A percentile compares a stretch with the other conserved stretches of the same genome.
These are phyloP conservation scores for Heliconius ismenius DNA, from an alignment of 2,888 invertebrate genomes.

Conservation along the genomic window DNA sequence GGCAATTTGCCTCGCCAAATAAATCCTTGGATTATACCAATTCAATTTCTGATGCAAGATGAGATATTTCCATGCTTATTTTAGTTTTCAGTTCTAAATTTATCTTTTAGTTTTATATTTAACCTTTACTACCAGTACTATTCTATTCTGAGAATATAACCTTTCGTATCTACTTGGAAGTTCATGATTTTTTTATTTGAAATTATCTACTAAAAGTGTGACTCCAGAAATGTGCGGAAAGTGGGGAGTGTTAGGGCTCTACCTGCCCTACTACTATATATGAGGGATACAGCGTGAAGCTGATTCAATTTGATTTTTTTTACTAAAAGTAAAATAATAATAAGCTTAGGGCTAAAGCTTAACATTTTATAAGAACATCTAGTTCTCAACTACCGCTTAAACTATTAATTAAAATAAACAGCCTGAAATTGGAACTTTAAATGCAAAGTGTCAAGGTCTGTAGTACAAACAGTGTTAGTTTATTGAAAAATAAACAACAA, in stretches of 20 bases:
- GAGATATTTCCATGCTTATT: constrained; percentile 19
- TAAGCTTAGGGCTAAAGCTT: background rate
- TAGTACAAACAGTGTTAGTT: constrained; percentile 25
- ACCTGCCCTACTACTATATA: too few relatives aligned
- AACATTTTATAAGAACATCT: background rate
- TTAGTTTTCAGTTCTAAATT: constrained; percentile 11
- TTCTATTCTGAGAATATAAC: background rate
- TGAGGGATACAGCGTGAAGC: too few relatives aligned
- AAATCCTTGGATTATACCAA: constrained; percentile 27
- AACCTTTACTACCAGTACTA: background rate
- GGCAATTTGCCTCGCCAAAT: constrained; percentile 27
- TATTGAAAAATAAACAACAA: constrained; percentile 36
- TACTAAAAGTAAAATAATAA: background rate
- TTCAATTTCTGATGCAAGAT: constrained; percentile 32
- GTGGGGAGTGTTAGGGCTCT: too few relatives aligned
- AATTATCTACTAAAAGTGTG: background rate
- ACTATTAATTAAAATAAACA: background rate
- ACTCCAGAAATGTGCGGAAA: too few relatives aligned
- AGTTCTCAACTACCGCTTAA: background rate
- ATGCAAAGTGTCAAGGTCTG: constrained; percentile 33
- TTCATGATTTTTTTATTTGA: background rate
- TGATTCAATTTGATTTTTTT: background rate
- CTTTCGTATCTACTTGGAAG: background rate
- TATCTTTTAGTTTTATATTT: background rate
- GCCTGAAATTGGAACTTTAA: constrained; percentile 16